These are phyloP conservation scores for Caenorhabditis elegans DNA, from an alignment of 1,140 invertebrate genomes.

Conservation along the genomic window WBcel235 BX284602.5:2277501-2278000, in stretches of 20 bases:
- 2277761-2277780: neutral
- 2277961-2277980: neutral
- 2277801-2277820: neutral
- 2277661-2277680: neutral
- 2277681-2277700: neutral
- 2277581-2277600: neutral
- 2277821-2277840: neutral
- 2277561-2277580: too few species aligned
- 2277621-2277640: neutral
- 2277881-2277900: neutral
- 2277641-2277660: neutral
- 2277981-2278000: neutral
- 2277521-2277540: too few species aligned
- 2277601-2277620: neutral
- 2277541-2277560: too few species aligned
- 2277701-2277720: neutral
- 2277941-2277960: neutral
- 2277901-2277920: neutral
- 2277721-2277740: too few species aligned
- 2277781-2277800: neutral
- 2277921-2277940: neutral
- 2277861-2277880: neutral
- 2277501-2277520: too few species aligned
- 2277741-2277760: neutral
- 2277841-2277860: neutral